Evolutionary conservation across 1,140 invertebrate genomes (phyloP).

Genomic region (Eueides isabella): DNA sequence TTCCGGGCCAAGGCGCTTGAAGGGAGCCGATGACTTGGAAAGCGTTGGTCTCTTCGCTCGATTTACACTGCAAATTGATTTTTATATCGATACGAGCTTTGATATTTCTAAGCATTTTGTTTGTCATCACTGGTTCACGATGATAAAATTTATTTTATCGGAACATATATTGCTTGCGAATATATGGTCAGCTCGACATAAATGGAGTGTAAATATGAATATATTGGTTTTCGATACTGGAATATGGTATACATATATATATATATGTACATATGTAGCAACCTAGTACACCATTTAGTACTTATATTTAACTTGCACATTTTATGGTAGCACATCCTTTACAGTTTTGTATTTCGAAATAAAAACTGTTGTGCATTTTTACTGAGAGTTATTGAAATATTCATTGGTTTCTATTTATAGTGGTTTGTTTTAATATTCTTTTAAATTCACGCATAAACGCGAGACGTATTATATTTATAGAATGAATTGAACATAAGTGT

Average conservation of each 20-base stretch:
- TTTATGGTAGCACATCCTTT: neutral
- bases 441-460: too few relatives aligned
- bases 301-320: neutral
- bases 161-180: constrained; percentile 15
- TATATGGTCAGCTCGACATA: neutral
- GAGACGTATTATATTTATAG: neutral
- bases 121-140: constrained; percentile 46
- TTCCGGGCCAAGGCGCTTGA: constrained; percentile 68
- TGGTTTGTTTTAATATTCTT: neutral
- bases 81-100: constrained; percentile 60
- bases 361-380: neutral
- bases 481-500: too few relatives aligned
- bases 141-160: constrained; percentile 29
- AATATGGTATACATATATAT: neutral
- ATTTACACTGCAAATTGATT: constrained; percentile 79
- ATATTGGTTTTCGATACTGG: constrained; percentile 1
- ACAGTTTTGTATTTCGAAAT: neutral
- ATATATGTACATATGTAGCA: neutral
- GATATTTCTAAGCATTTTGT: constrained; percentile 54
- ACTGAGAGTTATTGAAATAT: neutral
- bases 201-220: constrained; percentile 20
- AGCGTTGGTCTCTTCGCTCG: constrained; percentile 71
- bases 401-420: neutral
- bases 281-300: neutral
- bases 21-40: constrained; percentile 74